These are phyloP conservation scores for Callionymus lyra DNA, from an alignment of 2,113 vertebrate species.

Conservation along the genomic window DNA sequence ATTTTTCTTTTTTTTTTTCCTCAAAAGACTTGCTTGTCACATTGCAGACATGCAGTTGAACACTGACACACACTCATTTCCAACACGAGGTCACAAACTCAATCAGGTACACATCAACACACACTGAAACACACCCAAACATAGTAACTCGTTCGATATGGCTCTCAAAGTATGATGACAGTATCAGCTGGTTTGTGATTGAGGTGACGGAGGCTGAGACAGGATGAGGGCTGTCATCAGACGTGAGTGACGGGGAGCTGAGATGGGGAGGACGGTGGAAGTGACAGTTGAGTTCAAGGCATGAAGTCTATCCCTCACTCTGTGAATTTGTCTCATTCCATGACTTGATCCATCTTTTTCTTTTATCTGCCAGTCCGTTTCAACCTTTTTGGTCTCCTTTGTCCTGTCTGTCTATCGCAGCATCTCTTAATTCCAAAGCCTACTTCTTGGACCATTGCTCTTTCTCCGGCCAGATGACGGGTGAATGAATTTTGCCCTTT, in stretches of 20 bases:
- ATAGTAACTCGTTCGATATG: conserved; percentile 41
- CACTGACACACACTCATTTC: conserved; percentile 13
- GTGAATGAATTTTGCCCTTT: conserved; percentile 42
- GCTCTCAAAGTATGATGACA: conserved; percentile 49
- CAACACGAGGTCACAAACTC: conserved; percentile 44
- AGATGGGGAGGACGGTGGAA: conserved; percentile 5
- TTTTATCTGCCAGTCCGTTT: conserved; percentile 27
- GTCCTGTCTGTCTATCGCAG: conserved; percentile 23
- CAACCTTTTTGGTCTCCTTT: conserved; percentile 27
- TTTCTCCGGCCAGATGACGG: conserved; percentile 11
- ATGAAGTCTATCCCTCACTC: conserved; percentile 29
- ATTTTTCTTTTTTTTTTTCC: too few relatives aligned
- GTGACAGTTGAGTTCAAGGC: conserved; percentile 40
- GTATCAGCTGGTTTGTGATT: conserved; percentile 54
- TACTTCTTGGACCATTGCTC: conserved; percentile 2
- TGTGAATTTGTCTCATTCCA: conserved; percentile 14
- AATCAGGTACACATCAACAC: conserved; percentile 38
- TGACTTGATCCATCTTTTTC: conserved; percentile 26
- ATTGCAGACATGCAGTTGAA: conserved; percentile 28
- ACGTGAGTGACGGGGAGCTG: conserved; percentile 49
- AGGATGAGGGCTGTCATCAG: conserved; percentile 53
- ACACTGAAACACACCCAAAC: conserved; percentile 21
- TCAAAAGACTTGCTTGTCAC: conserved; percentile 37
- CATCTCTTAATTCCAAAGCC: conserved; percentile 14
- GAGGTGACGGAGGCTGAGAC: conserved; percentile 53